Evolutionary conservation across 2,113 vertebrate species (phyloP).

Genomic region (Apeltes quadracus): DNA sequence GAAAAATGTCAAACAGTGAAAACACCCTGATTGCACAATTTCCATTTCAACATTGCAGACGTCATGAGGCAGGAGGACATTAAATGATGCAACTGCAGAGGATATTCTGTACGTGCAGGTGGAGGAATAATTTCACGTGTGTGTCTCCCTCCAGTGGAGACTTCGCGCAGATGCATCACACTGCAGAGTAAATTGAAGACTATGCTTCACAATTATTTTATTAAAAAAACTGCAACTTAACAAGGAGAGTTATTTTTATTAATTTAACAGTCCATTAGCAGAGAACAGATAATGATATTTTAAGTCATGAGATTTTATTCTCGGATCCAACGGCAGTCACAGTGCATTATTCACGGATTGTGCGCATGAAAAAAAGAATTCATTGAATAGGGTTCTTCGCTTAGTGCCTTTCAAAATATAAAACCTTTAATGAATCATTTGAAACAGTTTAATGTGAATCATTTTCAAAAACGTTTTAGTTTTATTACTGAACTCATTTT

Average conservation of each 20-base stretch:
- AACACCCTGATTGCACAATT: constrained; percentile 37
- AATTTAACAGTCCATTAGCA: not conserved
- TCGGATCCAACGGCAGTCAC: not conserved
- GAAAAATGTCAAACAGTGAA: not conserved
- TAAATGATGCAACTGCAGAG: constrained; percentile 65
- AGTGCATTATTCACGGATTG: not conserved
- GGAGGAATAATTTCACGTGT: not conserved
- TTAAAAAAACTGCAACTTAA: too few species aligned
- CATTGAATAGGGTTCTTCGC: not conserved
- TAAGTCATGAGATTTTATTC: constrained; percentile 20
- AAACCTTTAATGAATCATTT: not conserved
- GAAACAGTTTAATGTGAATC: not conserved
- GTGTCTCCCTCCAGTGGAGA: constrained; percentile 57
- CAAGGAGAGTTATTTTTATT: not conserved
- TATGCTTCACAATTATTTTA: not conserved
- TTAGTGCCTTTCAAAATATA: not conserved
- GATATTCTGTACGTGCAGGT: constrained; percentile 9
- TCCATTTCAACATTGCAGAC: constrained; percentile 28
- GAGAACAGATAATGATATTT: not conserved
- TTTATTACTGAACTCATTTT: not conserved
- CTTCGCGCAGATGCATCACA: not conserved
- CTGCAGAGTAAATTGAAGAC: not conserved
- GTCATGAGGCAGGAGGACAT: constrained; percentile 33
- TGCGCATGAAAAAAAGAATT: not conserved
- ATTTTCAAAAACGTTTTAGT: not conserved